Evolutionary conservation across 2,888 invertebrate genomes (phyloP).

Genomic region (Pyralis farinalis): DNA sequence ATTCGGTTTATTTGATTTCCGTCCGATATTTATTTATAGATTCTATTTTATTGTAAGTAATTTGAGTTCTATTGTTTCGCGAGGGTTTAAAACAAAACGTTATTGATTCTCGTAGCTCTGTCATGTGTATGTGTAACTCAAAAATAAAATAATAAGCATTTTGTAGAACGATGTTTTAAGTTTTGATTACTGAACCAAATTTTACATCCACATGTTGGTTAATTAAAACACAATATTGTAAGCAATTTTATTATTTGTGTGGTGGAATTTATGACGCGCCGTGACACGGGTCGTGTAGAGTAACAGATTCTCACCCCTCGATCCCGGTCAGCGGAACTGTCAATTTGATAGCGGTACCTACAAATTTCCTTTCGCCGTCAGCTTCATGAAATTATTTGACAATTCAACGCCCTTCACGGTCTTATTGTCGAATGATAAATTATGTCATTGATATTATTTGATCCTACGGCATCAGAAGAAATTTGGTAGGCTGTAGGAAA

Average conservation of each 20-base stretch:
- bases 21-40: neutral
- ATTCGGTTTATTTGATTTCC: neutral
- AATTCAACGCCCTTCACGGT: slow-evolving; percentile 36
- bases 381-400: slow-evolving; percentile 38
- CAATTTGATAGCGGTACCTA: slow-evolving; percentile 63
- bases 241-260: slow-evolving; percentile 55
- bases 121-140: neutral
- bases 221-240: slow-evolving; percentile 25
- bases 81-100: neutral
- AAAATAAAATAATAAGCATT: too few species aligned
- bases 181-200: too few species aligned
- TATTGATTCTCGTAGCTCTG: neutral
- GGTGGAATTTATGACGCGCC: slow-evolving; percentile 52
- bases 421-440: slow-evolving; percentile 41
- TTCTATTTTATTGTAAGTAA: neutral
- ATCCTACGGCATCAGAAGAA: slow-evolving; percentile 9
- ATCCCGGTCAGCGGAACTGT: slow-evolving; percentile 60
- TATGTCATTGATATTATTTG: slow-evolving; percentile 21
- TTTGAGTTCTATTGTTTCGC: neutral
- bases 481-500: too few species aligned
- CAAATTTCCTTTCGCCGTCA: slow-evolving; percentile 50
- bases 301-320: slow-evolving; percentile 53
- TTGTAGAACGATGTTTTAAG: too few species aligned
- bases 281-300: slow-evolving; percentile 64
- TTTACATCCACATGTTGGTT: too few species aligned